Evolutionary conservation across 2,797 vertebrate species (phyloP), one percentile per base, ranked within the genome.

Genomic region (Leuciscus waleckii): DNA sequence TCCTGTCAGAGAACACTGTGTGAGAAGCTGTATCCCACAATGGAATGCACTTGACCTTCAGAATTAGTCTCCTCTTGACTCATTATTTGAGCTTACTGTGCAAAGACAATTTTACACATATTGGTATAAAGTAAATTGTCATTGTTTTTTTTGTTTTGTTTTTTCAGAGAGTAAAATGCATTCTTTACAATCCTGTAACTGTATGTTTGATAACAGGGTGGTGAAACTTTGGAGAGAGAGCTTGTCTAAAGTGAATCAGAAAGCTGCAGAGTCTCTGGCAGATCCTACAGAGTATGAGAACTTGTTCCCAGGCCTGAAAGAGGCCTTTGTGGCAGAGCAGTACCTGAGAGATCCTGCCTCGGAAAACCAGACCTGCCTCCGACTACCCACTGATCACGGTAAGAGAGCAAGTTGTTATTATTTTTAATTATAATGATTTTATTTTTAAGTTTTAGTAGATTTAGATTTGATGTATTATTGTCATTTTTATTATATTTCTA

Each of bases 271-370:
- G 86, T 99, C 98, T 7, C 94, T 99, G 56, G 98, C 98, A 63
- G 98, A 99, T 90, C 98, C 98, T 43, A 99, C 98, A 7, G 98
- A 99, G 88, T 99, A 99, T 84, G 98, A 99, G 92, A 99, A 99
- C 90, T 95, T 99, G 79, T 99, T 99, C 87, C 98, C 98, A 26
- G 98, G 98, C 21, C 92, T 99, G 90, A 98, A 94, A 92, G 98
- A 99, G 93, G 97, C 98, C 37, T 99, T 98, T 89, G 91, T 95
- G 85, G 98, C 96, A 54, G 98, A 99, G 90, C 94, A 97, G 61
- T 99, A 95, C 14, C 94, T 99, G 54, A 95, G 97, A 90, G 95
- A 97, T 95, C 93, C 19, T 94, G 93, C 87, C 92, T 96, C 43
- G 93, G 93, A 92, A 92, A 77, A 90, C 95, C 65, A 94, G 96